Evolutionary conservation across 2,113 vertebrate genomes (phyloP).

Genomic region (Gobius niger): DNA sequence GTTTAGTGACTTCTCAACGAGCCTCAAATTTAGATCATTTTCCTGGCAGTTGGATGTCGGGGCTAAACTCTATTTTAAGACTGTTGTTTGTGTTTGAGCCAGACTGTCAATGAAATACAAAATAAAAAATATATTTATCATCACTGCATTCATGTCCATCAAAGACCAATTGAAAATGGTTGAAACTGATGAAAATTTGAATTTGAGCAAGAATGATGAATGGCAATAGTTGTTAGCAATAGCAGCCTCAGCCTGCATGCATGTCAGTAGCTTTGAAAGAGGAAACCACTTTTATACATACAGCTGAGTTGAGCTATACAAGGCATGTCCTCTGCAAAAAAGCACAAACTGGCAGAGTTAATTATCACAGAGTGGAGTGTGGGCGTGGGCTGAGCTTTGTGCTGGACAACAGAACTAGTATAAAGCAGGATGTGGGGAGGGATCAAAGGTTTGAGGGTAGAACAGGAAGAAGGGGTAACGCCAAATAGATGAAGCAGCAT

Average conservation of each 20-base stretch:
- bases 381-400: constrained; percentile 37
- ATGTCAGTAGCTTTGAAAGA: constrained; percentile 72
- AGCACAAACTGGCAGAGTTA: constrained; percentile 77
- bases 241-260: constrained; percentile 79
- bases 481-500: constrained; percentile 35
- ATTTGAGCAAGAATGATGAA: constrained; percentile 72
- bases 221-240: constrained; percentile 75
- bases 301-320: constrained; percentile 81
- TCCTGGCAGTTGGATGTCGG: not conserved
- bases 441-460: constrained; percentile 53
- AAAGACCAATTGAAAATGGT: constrained; percentile 65
- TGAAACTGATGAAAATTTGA: constrained; percentile 67
- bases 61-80: not conserved
- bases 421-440: constrained; percentile 40
- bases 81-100: constrained; percentile 12
- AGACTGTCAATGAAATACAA: constrained; percentile 29
- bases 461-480: constrained; percentile 52
- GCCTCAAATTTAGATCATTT: constrained; percentile 35
- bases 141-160: constrained; percentile 52
- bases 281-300: constrained; percentile 80
- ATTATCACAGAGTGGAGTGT: constrained; percentile 60
- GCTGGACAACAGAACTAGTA: constrained; percentile 49
- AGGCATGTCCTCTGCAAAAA: constrained; percentile 80
- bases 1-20: constrained; percentile 39
- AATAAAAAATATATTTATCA: constrained; percentile 17